These are phyloP conservation scores for Plectropomus leopardus DNA, from an alignment of 2,113 vertebrate species.

Conservation along the genomic window DNA sequence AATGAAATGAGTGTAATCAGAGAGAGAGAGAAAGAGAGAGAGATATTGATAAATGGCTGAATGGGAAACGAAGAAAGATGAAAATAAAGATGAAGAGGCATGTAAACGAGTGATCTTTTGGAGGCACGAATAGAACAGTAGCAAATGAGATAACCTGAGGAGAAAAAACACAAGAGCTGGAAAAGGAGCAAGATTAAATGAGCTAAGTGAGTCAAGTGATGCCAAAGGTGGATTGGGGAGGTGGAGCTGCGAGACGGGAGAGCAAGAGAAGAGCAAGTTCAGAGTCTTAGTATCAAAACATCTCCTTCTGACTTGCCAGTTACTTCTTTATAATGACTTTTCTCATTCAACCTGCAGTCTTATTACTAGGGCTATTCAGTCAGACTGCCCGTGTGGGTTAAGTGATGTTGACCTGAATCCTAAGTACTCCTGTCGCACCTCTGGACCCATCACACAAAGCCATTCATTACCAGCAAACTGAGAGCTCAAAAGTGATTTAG, in stretches of 20 bases:
- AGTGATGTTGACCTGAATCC: constrained; percentile 73
- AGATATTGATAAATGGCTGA: constrained; percentile 50
- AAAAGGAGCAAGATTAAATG: constrained; percentile 44
- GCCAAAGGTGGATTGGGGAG: constrained; percentile 38
- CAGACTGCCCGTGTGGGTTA: constrained; percentile 50
- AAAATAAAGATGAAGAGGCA: constrained; percentile 55
- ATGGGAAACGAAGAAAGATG: constrained; percentile 27
- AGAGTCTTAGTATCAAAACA: constrained; percentile 38
- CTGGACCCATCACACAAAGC: constrained; percentile 39
- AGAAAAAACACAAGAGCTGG: constrained; percentile 18
- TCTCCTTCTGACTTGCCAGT: constrained; percentile 33
- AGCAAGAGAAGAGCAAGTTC: constrained; percentile 37
- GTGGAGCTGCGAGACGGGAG: constrained; percentile 28
- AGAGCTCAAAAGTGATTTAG: not conserved
- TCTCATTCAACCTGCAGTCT: constrained; percentile 52
- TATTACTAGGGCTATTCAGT: constrained; percentile 61
- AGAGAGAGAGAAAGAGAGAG: constrained; percentile 31
- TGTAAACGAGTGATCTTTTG: constrained; percentile 52
- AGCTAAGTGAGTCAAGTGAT: constrained; percentile 1
- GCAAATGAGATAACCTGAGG: constrained; percentile 57
- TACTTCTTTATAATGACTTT: constrained; percentile 58
- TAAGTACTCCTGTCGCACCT: constrained; percentile 56
- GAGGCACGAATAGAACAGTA: constrained; percentile 37
- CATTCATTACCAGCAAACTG: constrained; percentile 35
- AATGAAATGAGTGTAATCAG: constrained; percentile 57